Conservation (phyloP, 2,113 vertebrate species). For the Callaeas wilsoni region DNA sequence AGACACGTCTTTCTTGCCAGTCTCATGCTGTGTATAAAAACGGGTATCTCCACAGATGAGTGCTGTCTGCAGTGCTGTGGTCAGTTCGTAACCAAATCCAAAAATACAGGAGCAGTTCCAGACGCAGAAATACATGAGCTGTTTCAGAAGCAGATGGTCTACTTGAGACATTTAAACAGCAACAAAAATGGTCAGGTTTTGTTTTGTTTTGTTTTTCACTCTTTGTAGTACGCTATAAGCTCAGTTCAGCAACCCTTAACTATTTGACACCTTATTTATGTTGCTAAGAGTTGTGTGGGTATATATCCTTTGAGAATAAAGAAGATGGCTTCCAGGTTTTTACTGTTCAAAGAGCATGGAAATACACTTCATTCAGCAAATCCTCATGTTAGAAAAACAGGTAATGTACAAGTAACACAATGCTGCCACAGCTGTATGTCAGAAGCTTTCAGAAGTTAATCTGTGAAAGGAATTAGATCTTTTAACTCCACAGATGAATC, state of each 20-base stretch:
- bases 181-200: neutral
- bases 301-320: neutral
- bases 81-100: neutral
- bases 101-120: neutral
- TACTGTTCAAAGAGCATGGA: neutral
- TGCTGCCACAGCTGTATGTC: neutral
- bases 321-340: neutral
- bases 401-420: neutral
- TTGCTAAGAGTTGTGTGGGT: neutral
- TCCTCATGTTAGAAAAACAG: neutral
- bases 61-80: neutral
- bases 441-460: neutral
- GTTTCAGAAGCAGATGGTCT: neutral
- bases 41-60: neutral
- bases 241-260: neutral
- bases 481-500: neutral
- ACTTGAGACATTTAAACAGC: neutral
- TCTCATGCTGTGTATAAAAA: neutral
- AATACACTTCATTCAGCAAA: neutral
- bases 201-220: neutral
- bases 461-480: neutral
- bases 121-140: neutral
- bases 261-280: neutral
- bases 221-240: neutral
- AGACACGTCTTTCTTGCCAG: neutral